Base-by-base conservation (phyloP, 2,797 vertebrate species). In the Acrocephalus scirpaceus region DNA sequence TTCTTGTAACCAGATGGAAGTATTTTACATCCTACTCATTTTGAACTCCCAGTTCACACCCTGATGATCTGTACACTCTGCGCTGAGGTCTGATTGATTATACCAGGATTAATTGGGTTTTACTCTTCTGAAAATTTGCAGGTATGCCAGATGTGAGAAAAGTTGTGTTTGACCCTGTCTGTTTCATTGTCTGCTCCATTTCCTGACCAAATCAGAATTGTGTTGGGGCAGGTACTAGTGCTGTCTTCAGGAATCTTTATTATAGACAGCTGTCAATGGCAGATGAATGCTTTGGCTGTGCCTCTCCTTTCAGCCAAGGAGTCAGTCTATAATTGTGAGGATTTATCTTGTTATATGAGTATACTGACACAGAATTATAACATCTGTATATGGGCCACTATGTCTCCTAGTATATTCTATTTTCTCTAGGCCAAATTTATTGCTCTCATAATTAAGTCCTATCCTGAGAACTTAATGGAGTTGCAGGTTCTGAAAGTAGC, bases 341-440 rank as follows among this genome's bases (percentile, higher is more conserved):
- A 84, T 91, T 91, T 93, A 58, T 86, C 88, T 83, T 65, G 21
- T 70, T 93, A 64, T 56, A 64, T 85, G 32, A 16, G 13, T 90
- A 69, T 81, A 72, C 58, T 92, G 92, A 93, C 91, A 76, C 60
- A 84, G 86, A 93, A 88, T 86, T 92, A 67, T 64, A 82, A 93
- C 53, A 70, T 87, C 81, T 89, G 77, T 95, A 36, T 92, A 30
- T 54, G 81, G 78, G 70, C 72, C 50, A 45, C 69, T 73, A 5
- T 71, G 67, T 91, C 88, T 93, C 69, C 65, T 60, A 64, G 67
- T 93, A 74, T 95, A 84, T 92, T 92, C 90, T 92, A 34, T 95
- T 97, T 97, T 94, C 88, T 92, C 60, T 76, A 57, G 83, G 64
- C 73, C 74, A 74, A 67, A 95, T 96, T 92, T 90, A 95, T 93